Evolutionary conservation across 2,797 vertebrate genomes (phyloP).

Genomic region (Diglossa cyanea): DNA sequence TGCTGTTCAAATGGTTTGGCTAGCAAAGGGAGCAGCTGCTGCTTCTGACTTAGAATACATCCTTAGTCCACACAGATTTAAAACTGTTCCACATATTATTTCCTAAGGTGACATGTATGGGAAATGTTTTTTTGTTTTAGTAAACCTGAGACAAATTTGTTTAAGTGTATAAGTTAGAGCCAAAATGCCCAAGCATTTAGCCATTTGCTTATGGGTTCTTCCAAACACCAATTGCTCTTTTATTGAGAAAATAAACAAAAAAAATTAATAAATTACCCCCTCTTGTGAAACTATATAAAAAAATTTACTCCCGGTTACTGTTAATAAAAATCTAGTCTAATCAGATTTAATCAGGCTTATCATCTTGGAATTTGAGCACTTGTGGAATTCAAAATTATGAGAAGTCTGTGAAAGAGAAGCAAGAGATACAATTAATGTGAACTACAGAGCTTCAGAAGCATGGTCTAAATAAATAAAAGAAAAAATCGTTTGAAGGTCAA

Average conservation of each 20-base stretch:
- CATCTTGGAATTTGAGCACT: background rate
- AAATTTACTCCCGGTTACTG: background rate
- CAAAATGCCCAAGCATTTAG: background rate
- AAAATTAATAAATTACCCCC: background rate
- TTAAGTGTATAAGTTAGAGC: background rate
- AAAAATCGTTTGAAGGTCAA: background rate
- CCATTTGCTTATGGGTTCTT: background rate
- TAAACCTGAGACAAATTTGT: background rate
- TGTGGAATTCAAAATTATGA: background rate
- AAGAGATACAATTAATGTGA: background rate
- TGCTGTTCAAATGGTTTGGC: constrained; percentile 3
- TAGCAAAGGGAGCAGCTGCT: constrained; percentile 29
- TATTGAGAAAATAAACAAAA: background rate
- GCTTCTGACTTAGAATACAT: background rate
- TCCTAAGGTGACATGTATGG: background rate
- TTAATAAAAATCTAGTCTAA: background rate
- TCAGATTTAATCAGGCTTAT: background rate
- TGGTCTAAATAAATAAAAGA: background rate
- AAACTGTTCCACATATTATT: background rate
- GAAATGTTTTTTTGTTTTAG: background rate
- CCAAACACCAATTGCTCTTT: background rate
- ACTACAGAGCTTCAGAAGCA: background rate
- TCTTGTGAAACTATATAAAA: background rate
- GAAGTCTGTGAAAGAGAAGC: background rate
- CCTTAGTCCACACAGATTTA: background rate